These are phyloP conservation scores for Corvus cornix DNA, from an alignment of 2,113 vertebrate species.

Conservation along the genomic window DNA sequence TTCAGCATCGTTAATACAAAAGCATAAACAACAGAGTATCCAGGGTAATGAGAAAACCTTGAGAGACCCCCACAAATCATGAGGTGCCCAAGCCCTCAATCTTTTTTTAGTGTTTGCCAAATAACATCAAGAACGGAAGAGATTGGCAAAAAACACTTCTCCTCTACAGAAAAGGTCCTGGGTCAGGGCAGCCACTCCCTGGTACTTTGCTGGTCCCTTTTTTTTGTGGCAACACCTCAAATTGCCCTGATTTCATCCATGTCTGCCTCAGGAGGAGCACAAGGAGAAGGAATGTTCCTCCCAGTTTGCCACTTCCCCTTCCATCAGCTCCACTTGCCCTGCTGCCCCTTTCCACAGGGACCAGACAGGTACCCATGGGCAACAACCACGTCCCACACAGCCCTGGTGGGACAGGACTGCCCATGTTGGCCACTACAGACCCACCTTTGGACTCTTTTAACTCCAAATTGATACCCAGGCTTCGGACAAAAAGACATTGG, in stretches of 20 bases:
- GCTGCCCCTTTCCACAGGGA: background rate
- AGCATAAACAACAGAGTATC: background rate
- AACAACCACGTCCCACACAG: rapidly evolving
- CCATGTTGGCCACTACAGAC: rapidly evolving
- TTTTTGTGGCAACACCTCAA: background rate
- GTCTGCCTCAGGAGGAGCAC: background rate
- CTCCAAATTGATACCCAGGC: background rate
- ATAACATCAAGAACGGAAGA: background rate
- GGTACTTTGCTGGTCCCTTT: background rate
- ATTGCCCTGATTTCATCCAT: background rate
- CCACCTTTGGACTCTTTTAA: background rate
- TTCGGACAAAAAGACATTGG: rapidly evolving
- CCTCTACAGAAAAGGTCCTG: background rate
- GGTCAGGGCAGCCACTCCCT: background rate
- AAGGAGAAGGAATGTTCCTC: background rate
- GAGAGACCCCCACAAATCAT: background rate
- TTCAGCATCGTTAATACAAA: background rate
- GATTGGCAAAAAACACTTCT: background rate
- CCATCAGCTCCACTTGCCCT: background rate
- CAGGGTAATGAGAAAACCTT: background rate
- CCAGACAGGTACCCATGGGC: rapidly evolving
- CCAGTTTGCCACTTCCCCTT: background rate
- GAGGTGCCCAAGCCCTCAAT: background rate
- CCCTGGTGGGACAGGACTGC: too few relatives aligned
- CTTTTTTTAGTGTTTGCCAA: background rate